Conservation (phyloP, 2,888 invertebrate genomes). For the Drosophila meridionalis region DNA sequence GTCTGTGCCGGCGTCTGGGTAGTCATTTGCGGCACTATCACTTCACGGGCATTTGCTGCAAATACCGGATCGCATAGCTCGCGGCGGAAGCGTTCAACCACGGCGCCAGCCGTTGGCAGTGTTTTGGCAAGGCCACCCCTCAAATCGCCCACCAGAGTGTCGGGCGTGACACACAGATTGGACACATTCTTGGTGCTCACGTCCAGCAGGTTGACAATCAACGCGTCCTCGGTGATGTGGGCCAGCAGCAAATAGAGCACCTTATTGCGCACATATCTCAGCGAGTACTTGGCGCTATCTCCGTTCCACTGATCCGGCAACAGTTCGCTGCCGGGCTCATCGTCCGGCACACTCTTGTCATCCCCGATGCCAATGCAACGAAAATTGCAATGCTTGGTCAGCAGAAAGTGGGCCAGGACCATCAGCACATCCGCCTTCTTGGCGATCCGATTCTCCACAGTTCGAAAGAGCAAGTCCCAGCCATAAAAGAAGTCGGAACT, state of each 20-base stretch:
- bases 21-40: constrained; percentile 66
- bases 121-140: constrained; percentile 87
- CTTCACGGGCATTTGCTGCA: constrained; percentile 68
- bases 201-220: constrained; percentile 88
- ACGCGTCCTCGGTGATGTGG: constrained; percentile 87
- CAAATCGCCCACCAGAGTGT: constrained; percentile 86
- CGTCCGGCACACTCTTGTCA: constrained; percentile 86
- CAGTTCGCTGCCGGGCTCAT: constrained; percentile 88
- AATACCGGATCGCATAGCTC: constrained; percentile 88
- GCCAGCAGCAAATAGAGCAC: constrained; percentile 89
- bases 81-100: constrained; percentile 87
- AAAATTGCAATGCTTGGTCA: constrained; percentile 86
- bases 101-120: constrained; percentile 88
- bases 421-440: constrained; percentile 88
- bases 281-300: constrained; percentile 87
- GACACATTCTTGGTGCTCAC: constrained; percentile 86
- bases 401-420: constrained; percentile 86
- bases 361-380: constrained; percentile 87
- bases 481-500: constrained; percentile 76
- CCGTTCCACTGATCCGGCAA: constrained; percentile 92
- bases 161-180: constrained; percentile 87
- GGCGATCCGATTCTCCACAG: constrained; percentile 82
- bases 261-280: constrained; percentile 89
- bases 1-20: constrained; percentile 6
- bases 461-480: constrained; percentile 82